Evolutionary conservation across 2,113 vertebrate species (phyloP).

Genomic region (Oophaga pumilio): DNA sequence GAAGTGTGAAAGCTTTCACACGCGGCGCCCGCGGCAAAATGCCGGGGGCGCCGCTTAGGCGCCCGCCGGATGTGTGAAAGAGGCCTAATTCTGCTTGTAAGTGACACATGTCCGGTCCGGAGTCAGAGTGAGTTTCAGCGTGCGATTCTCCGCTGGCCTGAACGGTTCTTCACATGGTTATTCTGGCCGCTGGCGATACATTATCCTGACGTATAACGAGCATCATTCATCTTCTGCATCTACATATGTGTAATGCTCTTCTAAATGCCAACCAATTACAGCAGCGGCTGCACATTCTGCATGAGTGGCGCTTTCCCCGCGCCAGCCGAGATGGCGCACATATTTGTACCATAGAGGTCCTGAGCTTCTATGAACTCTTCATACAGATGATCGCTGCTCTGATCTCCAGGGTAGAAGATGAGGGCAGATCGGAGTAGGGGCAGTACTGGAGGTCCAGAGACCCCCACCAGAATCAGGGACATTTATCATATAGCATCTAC

Average conservation of each 20-base stretch:
- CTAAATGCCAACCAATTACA: conserved; percentile 47
- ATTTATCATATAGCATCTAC: too few relatives aligned
- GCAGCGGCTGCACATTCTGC: conserved; percentile 27
- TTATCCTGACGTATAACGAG: conserved; percentile 43
- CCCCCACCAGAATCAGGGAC: neutral
- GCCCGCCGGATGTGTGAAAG: too few relatives aligned
- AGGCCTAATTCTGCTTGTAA: neutral
- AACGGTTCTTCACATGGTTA: conserved; percentile 42
- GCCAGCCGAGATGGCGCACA: neutral
- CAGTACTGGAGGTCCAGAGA: too few relatives aligned
- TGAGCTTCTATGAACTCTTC: neutral
- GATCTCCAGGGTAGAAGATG: neutral
- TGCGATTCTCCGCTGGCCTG: conserved; percentile 5
- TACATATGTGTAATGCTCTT: conserved; percentile 45
- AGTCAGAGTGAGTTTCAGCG: neutral
- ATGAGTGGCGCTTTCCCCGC: neutral
- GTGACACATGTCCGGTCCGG: neutral
- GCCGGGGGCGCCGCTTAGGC: too few relatives aligned
- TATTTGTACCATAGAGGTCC: neutral
- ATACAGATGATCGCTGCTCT: neutral
- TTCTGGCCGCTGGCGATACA: conserved; percentile 39
- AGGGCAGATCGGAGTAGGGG: neutral
- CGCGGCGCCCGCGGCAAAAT: too few relatives aligned
- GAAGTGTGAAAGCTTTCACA: too few relatives aligned
- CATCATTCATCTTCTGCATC: conserved; percentile 37